A percentile compares a stretch with the other conserved stretches of the same genome.
Conservation (phyloP, 2,797 vertebrate genomes). For the Nothura maculosa region DNA sequence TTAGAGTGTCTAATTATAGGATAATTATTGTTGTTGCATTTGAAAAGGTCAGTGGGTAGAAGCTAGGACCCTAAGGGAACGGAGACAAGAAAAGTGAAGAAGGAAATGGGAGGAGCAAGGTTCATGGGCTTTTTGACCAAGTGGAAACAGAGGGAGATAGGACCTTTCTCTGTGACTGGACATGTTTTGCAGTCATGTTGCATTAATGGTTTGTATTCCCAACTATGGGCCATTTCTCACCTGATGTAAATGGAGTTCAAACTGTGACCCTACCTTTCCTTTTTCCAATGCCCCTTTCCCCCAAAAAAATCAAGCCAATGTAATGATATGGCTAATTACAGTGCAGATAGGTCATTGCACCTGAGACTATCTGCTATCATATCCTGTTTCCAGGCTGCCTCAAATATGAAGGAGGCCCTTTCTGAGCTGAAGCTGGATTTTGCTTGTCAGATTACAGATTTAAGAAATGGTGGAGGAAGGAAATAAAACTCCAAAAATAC, state of each 20-base stretch:
- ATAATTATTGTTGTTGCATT: slow-evolving; percentile 74
- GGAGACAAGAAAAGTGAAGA: slow-evolving; percentile 44
- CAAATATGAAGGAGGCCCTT: neutral
- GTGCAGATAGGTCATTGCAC: neutral
- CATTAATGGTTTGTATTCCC: neutral
- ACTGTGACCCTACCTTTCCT: neutral
- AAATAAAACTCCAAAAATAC: neutral
- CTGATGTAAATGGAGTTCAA: neutral
- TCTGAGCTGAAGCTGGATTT: neutral
- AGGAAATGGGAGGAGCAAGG: slow-evolving; percentile 38
- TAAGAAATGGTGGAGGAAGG: neutral
- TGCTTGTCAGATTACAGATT: neutral
- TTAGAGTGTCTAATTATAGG: slow-evolving; percentile 69
- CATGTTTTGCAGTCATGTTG: neutral
- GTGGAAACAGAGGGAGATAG: neutral
- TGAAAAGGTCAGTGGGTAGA: slow-evolving; percentile 65
- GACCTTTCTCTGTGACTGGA: neutral
- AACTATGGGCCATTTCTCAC: neutral
- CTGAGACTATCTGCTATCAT: neutral
- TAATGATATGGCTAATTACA: neutral
- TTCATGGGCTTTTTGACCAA: neutral
- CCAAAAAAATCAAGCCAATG: neutral
- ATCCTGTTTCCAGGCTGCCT: neutral
- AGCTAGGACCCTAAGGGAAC: slow-evolving; percentile 67
- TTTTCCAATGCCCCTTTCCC: neutral